phyloP scores from a whole-genome alignment of 2,888 invertebrate genomes.

The Aromia moschata region DNA sequence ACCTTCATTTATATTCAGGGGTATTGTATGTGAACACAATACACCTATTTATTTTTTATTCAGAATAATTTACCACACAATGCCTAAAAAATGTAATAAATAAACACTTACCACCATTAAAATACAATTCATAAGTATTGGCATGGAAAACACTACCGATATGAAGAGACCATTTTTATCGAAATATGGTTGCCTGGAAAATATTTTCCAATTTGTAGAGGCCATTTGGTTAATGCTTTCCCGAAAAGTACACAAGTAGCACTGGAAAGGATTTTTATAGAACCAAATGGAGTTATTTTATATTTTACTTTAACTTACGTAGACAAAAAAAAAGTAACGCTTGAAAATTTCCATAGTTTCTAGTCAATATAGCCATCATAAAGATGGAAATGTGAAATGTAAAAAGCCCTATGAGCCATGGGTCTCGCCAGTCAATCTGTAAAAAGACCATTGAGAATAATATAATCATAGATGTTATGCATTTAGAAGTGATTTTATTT shows the following conservation, averaged over 20 bases:
- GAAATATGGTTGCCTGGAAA: slow-evolving; percentile 92
- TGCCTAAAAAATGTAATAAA: neutral
- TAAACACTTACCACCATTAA: slow-evolving; percentile 85
- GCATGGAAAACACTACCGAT: slow-evolving; percentile 93
- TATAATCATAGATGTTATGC: neutral
- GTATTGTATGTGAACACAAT: no score
- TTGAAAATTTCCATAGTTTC: slow-evolving; percentile 89
- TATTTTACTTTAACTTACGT: no score
- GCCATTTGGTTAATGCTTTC: slow-evolving; percentile 91
- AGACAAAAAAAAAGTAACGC: slow-evolving; percentile 82
- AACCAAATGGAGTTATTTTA: no score
- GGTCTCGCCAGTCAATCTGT: slow-evolving; percentile 91
- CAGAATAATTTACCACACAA: no score
- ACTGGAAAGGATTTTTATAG: no score
- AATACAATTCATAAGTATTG: slow-evolving; percentile 91
- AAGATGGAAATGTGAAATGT: slow-evolving; percentile 81
- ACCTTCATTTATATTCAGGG: no score
- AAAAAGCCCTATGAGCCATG: slow-evolving; percentile 83
- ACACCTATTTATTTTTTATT: no score
- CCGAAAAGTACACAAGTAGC: slow-evolving; percentile 85
- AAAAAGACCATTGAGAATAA: slow-evolving; percentile 43
- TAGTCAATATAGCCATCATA: slow-evolving; percentile 80
- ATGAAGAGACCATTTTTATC: slow-evolving; percentile 94
- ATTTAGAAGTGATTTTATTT: neutral
- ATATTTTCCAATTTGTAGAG: slow-evolving; percentile 85